phyloP scores from a whole-genome alignment of 2,888 invertebrate genomes.

The Apamea epomidion region DNA sequence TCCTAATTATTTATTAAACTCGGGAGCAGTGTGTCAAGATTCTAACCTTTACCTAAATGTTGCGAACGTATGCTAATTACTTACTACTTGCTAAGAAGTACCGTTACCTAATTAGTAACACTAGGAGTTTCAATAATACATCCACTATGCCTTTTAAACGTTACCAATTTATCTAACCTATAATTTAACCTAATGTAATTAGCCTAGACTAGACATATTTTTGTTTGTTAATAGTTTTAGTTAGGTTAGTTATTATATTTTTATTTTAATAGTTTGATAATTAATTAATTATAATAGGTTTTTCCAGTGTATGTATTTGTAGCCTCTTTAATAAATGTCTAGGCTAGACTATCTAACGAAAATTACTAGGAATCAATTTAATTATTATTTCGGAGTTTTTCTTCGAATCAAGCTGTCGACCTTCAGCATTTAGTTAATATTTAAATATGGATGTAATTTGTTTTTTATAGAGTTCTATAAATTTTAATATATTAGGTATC shows the following conservation, averaged over 20 bases:
- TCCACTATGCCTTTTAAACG: neutral
- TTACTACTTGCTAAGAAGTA: slow-evolving; percentile 1
- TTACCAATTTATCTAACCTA: neutral
- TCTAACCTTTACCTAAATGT: slow-evolving; percentile 12
- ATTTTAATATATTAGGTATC: too few species aligned
- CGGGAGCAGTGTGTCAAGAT: too few species aligned
- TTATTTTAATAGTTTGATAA: neutral
- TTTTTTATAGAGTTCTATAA: too few species aligned
- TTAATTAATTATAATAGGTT: too few species aligned
- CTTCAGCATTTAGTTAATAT: too few species aligned
- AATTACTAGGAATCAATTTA: neutral
- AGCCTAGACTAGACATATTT: too few species aligned
- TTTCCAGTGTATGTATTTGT: neutral
- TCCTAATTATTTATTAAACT: too few species aligned
- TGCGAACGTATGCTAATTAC: slow-evolving; percentile 20
- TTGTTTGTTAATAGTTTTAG: neutral
- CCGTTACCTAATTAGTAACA: slow-evolving; percentile 36
- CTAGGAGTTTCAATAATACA: neutral
- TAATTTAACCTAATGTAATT: too few species aligned
- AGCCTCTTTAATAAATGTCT: neutral
- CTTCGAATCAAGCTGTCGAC: neutral
- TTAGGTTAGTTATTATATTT: neutral
- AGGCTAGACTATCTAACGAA: neutral
- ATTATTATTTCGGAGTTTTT: neutral
- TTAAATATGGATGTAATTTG: too few species aligned